Evolutionary conservation across 2,113 vertebrate genomes (phyloP), one percentile per base, ranked within the genome.

Genomic region (Apeltes quadracus): DNA sequence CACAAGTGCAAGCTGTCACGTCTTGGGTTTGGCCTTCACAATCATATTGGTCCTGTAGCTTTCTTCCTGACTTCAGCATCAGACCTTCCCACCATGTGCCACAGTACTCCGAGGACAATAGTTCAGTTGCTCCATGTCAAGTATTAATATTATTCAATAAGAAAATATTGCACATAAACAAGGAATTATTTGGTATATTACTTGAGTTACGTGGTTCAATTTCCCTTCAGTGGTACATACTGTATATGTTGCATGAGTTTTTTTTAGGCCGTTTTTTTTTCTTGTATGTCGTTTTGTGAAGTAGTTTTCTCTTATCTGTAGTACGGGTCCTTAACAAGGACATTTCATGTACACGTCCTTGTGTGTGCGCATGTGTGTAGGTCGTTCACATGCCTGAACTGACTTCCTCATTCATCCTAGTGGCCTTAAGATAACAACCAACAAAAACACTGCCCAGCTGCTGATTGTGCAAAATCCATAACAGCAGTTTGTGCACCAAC

Each of bases 361-460:
- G 0, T 20, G 16, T 53, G 22, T 57, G 56, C 41, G 22, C 16
- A 10, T 20, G n/a, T 77, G 56, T 61, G 11, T 56, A 5, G 29
- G 29, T 7, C 7, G 27, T 63, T 27, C 44, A 16, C 36, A 29
- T 46, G 27, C 68, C 32, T 66, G 44, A 44, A 56, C 13, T 78
- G 51, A 69, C 76, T 58, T 78, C 6, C 14, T 63, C n/a, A 15
- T 63, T 82, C 54, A 65, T 83, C 46, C 61, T 55, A 34, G 76
- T 73, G 66, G 80, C 82, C 75, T 83, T 83, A 79, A 73, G 53
- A 72, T 69, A 61, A 75, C 3, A 0, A 80, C 41, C 36, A 48
- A 76, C 27, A 75, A 58, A 73, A 75, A 36, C 2, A 53, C 29
- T 50, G 8, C 32, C 20, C 50, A 74, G 43, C 20, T 32, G 46